These are phyloP conservation scores for Zaprionus obscuricornis DNA, from an alignment of 2,888 invertebrate genomes.

Conservation along the genomic window DNA sequence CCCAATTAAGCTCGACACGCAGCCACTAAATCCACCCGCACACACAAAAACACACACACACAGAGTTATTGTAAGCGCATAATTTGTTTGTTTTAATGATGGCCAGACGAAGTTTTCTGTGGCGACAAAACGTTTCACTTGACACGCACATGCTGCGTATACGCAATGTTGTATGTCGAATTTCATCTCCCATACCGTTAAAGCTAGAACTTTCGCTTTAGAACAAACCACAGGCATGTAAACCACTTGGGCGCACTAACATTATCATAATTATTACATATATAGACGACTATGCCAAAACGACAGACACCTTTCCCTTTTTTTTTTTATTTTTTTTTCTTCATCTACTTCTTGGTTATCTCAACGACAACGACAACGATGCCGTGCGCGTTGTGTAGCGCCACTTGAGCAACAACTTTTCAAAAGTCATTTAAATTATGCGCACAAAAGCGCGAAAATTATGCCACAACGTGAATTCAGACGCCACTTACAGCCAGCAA, in stretches of 20 bases:
- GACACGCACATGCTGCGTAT: conserved; percentile 11
- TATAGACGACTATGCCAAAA: conserved; percentile 17
- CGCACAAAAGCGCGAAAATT: conserved; percentile 75
- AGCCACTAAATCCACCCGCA: conserved; percentile 36
- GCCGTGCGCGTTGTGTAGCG: conserved; percentile 44
- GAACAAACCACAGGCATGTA: conserved; percentile 45
- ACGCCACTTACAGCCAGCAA: conserved; percentile 69
- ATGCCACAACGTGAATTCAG: conserved; percentile 69
- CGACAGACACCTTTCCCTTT: conserved; percentile 19
- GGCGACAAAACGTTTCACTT: conserved; percentile 52
- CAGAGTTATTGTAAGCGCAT: conserved; percentile 28
- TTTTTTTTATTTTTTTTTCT: conserved; percentile 19
- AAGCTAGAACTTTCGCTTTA: conserved; percentile 40
- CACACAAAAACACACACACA: conserved; percentile 13
- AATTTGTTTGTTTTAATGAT: conserved; percentile 55
- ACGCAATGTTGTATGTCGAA: conserved; percentile 27
- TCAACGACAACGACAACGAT: too few species aligned
- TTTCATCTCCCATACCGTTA: conserved; percentile 18
- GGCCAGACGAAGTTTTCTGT: conserved; percentile 33
- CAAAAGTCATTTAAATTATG: conserved; percentile 78
- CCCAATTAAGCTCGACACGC: conserved; percentile 68
- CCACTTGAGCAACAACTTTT: conserved; percentile 71
- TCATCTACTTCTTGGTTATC: conserved; percentile 56
- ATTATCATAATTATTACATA: conserved; percentile 73
- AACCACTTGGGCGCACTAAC: conserved; percentile 73